Evolutionary conservation across 1,140 invertebrate species (phyloP).

Genomic region (Bradynema listronoti): DNA sequence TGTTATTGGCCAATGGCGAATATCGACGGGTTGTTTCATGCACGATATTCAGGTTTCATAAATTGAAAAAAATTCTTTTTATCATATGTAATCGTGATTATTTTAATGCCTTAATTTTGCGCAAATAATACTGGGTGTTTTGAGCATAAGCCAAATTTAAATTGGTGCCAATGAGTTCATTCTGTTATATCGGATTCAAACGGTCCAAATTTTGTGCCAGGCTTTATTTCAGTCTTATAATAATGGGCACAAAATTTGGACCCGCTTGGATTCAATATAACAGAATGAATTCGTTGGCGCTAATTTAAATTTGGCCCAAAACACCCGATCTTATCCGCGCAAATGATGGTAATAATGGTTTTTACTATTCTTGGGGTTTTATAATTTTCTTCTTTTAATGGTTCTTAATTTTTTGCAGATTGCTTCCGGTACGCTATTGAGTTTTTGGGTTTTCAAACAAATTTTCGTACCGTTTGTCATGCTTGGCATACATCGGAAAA

Average conservation of each 20-base stretch:
- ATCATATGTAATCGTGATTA: not conserved
- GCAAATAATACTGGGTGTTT: not conserved
- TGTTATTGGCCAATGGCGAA: slow-evolving; percentile 44
- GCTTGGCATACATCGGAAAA: slow-evolving; percentile 40
- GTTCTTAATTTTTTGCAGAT: slow-evolving; percentile 21
- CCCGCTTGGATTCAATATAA: too few species aligned
- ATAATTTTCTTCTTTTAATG: slow-evolving; percentile 18
- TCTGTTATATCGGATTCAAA: too few species aligned
- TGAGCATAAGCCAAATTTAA: too few species aligned
- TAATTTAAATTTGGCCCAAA: too few species aligned
- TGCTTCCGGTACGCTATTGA: slow-evolving; percentile 45
- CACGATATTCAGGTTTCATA: slow-evolving; percentile 57
- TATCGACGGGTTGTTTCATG: slow-evolving; percentile 50
- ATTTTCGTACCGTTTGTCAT: slow-evolving; percentile 53
- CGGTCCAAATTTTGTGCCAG: too few species aligned
- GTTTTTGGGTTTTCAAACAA: slow-evolving; percentile 53
- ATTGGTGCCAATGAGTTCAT: too few species aligned
- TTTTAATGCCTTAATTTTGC: not conserved
- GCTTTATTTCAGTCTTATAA: too few species aligned
- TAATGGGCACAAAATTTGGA: too few species aligned
- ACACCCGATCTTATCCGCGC: too few species aligned
- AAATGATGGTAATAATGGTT: too few species aligned
- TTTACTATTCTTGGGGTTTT: slow-evolving; percentile 7
- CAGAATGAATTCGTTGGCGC: too few species aligned
- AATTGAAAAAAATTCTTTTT: not conserved